Conservation (phyloP, 2,797 vertebrate genomes). For the Sebastes goodei region DNA sequence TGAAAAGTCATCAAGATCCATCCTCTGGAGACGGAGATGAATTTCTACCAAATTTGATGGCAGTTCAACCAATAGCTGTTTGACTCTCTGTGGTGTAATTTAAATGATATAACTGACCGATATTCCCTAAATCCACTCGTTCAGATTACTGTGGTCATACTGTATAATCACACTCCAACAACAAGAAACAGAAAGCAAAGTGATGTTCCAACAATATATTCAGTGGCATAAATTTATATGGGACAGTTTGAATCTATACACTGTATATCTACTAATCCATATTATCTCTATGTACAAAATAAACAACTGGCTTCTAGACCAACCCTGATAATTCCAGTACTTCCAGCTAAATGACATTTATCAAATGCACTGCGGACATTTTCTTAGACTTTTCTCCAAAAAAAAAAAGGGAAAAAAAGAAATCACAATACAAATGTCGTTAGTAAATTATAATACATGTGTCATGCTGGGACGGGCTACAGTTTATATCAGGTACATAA, state of each 20-base stretch:
- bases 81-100: background rate
- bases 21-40: background rate
- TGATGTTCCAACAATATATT: slow-evolving; percentile 58
- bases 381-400: background rate
- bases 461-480: slow-evolving; percentile 28
- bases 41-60: background rate
- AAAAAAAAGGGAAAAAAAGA: slow-evolving; percentile 23
- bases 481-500: slow-evolving; percentile 25
- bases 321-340: slow-evolving; percentile 47
- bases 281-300: slow-evolving; percentile 72
- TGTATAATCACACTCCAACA: background rate
- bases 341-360: slow-evolving; percentile 43
- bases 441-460: slow-evolving; percentile 29
- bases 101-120: background rate
- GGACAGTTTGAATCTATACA: slow-evolving; percentile 44
- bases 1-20: background rate
- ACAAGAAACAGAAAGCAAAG: slow-evolving; percentile 7
- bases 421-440: slow-evolving; percentile 16
- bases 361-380: slow-evolving; percentile 18
- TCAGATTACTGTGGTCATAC: background rate
- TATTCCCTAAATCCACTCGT: background rate
- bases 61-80: background rate
- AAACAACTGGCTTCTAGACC: slow-evolving; percentile 58
- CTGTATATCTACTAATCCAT: slow-evolving; percentile 38
- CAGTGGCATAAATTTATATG: slow-evolving; percentile 48